Base-by-base conservation (phyloP, 2,888 invertebrate species). In the Drosophila testacea region DNA sequence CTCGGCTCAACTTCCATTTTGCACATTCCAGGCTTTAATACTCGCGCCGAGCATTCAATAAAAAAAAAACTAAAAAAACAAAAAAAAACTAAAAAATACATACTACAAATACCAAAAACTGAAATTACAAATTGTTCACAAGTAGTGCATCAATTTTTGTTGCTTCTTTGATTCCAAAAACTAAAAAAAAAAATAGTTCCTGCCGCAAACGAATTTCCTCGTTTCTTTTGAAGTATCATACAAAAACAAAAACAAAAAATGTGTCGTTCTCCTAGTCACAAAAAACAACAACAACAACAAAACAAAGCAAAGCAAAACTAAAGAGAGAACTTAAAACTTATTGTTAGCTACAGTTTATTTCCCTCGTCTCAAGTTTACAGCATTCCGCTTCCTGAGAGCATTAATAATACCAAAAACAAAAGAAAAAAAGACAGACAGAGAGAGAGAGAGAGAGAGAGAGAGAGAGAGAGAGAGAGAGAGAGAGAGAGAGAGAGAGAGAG, bases 191-290 rank as follows among this genome's bases (percentile, higher is more conserved):
- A 41, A 62, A 47, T 51, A 69, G 69, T 70, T 70, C 69, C 55
- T 70, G 61, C 51, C 62, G 55, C 62, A 51, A 62, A 22, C 13
- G 46, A 66, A 48, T 67, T 55, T 54, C n/a, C 4, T 44, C 42
- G 32, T 34, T 60, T 36, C 27, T 16, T 52, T 51, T 44, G 5
- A 46, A 5, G 27, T 30, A 6, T 34, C 22, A 30, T 44, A 10
- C 2, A 4, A 42, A 32, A 32, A 6, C 3, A 6, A 16, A 41
- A 9, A 4, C 27, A 28, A n/a, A n/a, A 28, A 44, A 6, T 27
- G 6, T 44, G 6, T 44, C 27, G 63, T 69, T 56, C 59, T 60
- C 46, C 47, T 66, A 66, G 72, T 72, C 71, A 65, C 22, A 56
- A 52, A n/a, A 22, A 22, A 22, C 7, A 30, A 56, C 32, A 50